These are phyloP conservation scores for Mormyrus lacerda DNA, from an alignment of 2,113 vertebrate genomes.

Conservation along the genomic window DNA sequence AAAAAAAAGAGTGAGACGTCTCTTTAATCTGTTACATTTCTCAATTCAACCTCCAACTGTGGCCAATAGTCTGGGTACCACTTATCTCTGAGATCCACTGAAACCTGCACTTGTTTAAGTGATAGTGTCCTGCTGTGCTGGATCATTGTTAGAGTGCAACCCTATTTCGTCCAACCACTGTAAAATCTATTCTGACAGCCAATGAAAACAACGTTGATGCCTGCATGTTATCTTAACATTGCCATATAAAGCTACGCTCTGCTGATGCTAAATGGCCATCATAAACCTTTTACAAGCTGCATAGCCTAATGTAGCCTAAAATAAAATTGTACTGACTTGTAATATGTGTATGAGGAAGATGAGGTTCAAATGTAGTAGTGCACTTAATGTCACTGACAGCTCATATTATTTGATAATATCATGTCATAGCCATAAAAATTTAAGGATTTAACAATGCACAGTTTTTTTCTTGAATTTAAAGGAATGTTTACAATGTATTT, in stretches of 20 bases:
- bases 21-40: slow-evolving; percentile 3
- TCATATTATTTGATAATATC: neutral
- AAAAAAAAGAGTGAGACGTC: neutral
- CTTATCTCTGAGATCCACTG: slow-evolving; percentile 11
- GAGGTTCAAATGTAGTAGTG: slow-evolving; percentile 23
- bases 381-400: neutral
- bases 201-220: slow-evolving; percentile 67
- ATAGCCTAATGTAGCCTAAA: slow-evolving; percentile 59
- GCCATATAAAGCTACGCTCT: slow-evolving; percentile 64
- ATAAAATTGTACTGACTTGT: slow-evolving; percentile 47
- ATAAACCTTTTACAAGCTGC: slow-evolving; percentile 65
- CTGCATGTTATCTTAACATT: slow-evolving; percentile 72
- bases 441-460: neutral
- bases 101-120: neutral
- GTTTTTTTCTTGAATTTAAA: neutral
- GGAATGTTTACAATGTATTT: neutral
- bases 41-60: neutral
- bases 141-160: slow-evolving; percentile 54
- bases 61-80: neutral
- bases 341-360: slow-evolving; percentile 53
- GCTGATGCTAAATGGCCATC: slow-evolving; percentile 64
- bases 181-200: slow-evolving; percentile 72
- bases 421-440: neutral
- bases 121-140: slow-evolving; percentile 49
- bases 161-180: slow-evolving; percentile 52